Evolutionary conservation across 2,797 vertebrate genomes (phyloP), one percentile per base, ranked within the genome.

Genomic region (Diplodus puntazzo): DNA sequence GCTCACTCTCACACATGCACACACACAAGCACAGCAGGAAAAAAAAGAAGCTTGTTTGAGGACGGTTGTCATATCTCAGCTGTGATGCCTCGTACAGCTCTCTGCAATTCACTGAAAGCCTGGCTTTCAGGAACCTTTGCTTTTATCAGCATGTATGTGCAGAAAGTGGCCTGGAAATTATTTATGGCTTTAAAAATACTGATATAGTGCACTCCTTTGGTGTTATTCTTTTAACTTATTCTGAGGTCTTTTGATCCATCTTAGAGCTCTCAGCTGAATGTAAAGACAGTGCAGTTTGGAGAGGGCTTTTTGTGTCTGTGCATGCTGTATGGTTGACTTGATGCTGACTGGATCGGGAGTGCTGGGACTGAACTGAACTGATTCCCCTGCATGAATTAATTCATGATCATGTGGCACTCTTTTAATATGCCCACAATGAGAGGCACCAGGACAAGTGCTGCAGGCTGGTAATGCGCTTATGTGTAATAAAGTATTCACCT

Each of bases 111-210:
- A 81, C 84, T 89, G 88, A 93, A 92, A 93, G 90, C 81, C 61
- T 17, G 65, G 85, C 86, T 91, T 92, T 92, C 83, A 89, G 77
- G 89, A 88, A 81, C 81, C 77, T 17, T 73, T 45, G 88, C 93
- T 94, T 93, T 94, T 93, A 94, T 93, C 92, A 85, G 88, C 87
- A 90, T 88, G 91, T 85, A 90, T 92, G 87, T 91, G 90, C 87
- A 80, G 86, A 92, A 86, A 94, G 93, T 93, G 80, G 89, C 75
- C 67, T 63, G 74, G 83, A 89, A 93, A 94, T 94, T 91, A 94
- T 93, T 93, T 89, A 94, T 94, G 87, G 79, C 69, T 88, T 93
- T 93, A 93, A 92, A 94, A 92, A 93, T 92, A 93, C 89, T 88
- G 87, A 88, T 92, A 91, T 74, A 81, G 86, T 83, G 82, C 88